Evolutionary conservation across 2,797 vertebrate genomes (phyloP).

Genomic region (Merluccius polli): DNA sequence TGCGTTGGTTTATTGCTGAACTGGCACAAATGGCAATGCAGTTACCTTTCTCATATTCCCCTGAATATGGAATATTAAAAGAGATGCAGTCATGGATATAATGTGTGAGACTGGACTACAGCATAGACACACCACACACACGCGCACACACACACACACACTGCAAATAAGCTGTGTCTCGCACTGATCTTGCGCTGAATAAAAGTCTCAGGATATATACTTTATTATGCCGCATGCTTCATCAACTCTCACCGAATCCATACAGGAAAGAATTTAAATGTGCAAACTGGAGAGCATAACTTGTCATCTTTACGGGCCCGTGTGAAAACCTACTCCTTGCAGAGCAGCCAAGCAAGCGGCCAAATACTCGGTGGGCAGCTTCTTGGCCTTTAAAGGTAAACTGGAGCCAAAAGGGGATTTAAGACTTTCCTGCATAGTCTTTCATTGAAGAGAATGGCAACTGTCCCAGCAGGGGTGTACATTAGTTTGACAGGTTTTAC

Average conservation of each 20-base stretch:
- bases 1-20: not conserved
- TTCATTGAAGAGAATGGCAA: conserved; percentile 48
- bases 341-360: conserved; percentile 57
- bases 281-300: conserved; percentile 69
- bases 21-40: conserved; percentile 17
- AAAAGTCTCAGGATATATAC: not conserved
- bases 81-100: not conserved
- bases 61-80: conserved; percentile 1
- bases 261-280: conserved; percentile 67
- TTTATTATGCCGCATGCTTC: conserved; percentile 47
- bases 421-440: conserved; percentile 57
- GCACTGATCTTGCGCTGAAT: not conserved
- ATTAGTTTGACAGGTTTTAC: conserved; percentile 20
- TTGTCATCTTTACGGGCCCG: conserved; percentile 67
- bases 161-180: not conserved
- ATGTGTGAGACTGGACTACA: not conserved
- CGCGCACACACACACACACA: too few species aligned
- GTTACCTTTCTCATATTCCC: conserved; percentile 29
- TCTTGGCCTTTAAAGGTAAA: conserved; percentile 64
- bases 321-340: conserved; percentile 70
- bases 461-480: conserved; percentile 47
- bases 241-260: conserved; percentile 56
- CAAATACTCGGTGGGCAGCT: conserved; percentile 54
- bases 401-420: conserved; percentile 62
- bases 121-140: not conserved